Evolutionary conservation across 2,797 vertebrate species (phyloP), one percentile per base, ranked within the genome.

Genomic region (Cercopithecus petaurista): DNA sequence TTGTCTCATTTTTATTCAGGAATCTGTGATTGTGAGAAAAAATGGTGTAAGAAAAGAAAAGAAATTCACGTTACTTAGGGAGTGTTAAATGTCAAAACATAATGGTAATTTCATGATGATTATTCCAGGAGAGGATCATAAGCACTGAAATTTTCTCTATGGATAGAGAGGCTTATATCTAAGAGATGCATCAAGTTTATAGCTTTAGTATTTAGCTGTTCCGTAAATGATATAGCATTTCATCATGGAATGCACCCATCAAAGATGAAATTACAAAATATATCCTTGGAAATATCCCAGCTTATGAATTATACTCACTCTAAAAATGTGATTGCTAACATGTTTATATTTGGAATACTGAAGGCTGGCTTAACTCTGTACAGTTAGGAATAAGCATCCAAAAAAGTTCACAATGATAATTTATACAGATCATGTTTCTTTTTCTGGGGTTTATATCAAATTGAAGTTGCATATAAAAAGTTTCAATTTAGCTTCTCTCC

Each of bases 41-140:
- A 95, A 97, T 97, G 92, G 48, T 79, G 14, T 52, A 90, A 97
- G 88, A 96, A 97, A 98, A 95, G 73, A 97, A 96, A 97, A 98
- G 75, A 96, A 97, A 96, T 61, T 64, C 50, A 94, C 2, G 5
- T 94, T 95, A 92, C 67, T 96, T 28, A 72, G 79, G 64, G 61
- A 95, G 86, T 96, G 93, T 94, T 96, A 96, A 94, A 97, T 97
- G 97, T 93, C 76, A 97, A 83, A 96, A 92, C 67, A 26, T 96
- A 98, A 98, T 96, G 95, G 82, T 85, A 98, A 93, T 82, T 96
- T 88, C 46, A 95, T 11, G 70, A 75, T 87, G 96, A 76, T 21
- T 80, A 76, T 96, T 97, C 89, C 43, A 97, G 95, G 55, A 84
- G 84, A 95, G 33, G 88, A 95, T 70, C 76, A 90, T 81, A 97